Base-by-base conservation (phyloP, 1,140 invertebrate genomes). In the Lepidurus packardi region DNA sequence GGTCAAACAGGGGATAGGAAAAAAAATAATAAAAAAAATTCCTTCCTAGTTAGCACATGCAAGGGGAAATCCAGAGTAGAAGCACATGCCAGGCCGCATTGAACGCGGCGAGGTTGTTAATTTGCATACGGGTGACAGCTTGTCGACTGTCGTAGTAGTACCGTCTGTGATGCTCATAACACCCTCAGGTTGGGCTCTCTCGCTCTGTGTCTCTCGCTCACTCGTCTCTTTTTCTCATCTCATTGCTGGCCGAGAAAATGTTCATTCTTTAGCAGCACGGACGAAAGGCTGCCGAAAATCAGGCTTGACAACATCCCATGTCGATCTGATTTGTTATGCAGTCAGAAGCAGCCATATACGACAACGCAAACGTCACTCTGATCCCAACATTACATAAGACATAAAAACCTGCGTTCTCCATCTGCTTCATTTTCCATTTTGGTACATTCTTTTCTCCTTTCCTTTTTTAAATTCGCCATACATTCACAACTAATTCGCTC, bases 71-170 rank as follows among this genome's bases (percentile, higher is more conserved):
- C 16, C 53, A 65, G 21, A 65, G 53, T n/a, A n/a, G 16, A 34
- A 65, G 13, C 53, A 65, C 53, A 65, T 13, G 16, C 53, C 53
- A 65, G 21, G 53, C 53, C 5, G 53, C 21, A 65, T 4, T 65
- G 53, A 21, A 13, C 21, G 53, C 21, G 53, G 8, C 21, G 53
- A 65, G 21, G n/a, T 21, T 65, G 16, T 65, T 65, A 65, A 65
- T 65, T 65, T 65, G 53, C 53, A 65, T 65, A 65, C 21, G 53
- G 53, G 53, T 65, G 53, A 65, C 53, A 65, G 53, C 53, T 65
- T 65, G 53, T 65, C 53, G 53, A 13, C 21, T 65, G 53, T 65
- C 53, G 53, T 65, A 65, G 53, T 65, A 65, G 53, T 13, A 65
- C 53, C 53, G 53, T 65, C 53, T 65, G 53, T 16, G 53, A 65